Conservation (phyloP, 2,888 invertebrate species). For the Halictus ligatus region DNA sequence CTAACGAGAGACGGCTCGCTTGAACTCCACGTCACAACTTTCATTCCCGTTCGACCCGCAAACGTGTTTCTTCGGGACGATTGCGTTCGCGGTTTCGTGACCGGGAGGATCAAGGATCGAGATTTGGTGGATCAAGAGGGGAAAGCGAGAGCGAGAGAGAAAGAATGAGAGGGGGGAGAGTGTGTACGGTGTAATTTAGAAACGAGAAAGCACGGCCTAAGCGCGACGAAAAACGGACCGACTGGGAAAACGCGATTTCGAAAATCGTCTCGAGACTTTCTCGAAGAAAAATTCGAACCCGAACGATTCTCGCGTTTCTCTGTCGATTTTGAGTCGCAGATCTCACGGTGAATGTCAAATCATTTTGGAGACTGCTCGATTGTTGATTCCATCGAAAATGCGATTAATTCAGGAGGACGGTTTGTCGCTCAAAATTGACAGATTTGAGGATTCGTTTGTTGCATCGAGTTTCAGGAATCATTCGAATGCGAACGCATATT, state of each 20-base stretch:
- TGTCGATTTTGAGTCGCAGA: not conserved
- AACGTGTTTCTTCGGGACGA: conserved; percentile 13
- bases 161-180: not conserved
- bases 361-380: not conserved
- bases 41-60: conserved; percentile 9
- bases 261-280: conserved; percentile 10
- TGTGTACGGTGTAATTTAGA: conserved; percentile 7
- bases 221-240: conserved; percentile 41
- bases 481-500: not conserved
- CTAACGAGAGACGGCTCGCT: conserved; percentile 7
- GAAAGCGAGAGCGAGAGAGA: not conserved
- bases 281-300: conserved; percentile 29
- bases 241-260: conserved; percentile 3
- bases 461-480: not conserved
- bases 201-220: conserved; percentile 74
- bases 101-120: conserved; percentile 46
- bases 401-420: not conserved
- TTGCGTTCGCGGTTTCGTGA: conserved; percentile 6
- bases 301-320: not conserved
- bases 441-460: not conserved
- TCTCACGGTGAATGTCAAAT: too few relatives aligned
- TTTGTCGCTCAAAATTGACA: not conserved
- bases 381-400: not conserved
- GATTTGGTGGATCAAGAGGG: not conserved
- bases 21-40: conserved; percentile 10